Base-by-base conservation (phyloP, 2,113 vertebrate genomes). In the Micromys minutus region DNA sequence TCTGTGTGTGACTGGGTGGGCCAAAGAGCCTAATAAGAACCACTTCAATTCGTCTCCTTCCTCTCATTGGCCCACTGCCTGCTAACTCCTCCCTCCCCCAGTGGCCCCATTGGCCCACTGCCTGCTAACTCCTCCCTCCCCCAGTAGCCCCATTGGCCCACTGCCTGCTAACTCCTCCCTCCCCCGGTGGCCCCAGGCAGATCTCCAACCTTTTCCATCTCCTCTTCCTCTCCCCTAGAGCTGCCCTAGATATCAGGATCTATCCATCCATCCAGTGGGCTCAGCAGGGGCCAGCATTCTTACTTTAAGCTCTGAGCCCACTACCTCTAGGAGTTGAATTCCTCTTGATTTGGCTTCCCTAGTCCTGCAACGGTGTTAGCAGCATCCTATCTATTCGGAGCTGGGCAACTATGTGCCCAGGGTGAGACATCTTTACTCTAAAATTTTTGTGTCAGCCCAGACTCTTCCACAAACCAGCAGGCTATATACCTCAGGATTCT, bases 101-200 rank as follows among this genome's bases (percentile, higher is more conserved):
- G n/a, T n/a, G n/a, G n/a, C n/a, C n/a, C n/a, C n/a, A n/a, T n/a
- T n/a, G n/a, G n/a, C n/a, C n/a, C n/a, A n/a, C n/a, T n/a, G n/a
- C n/a, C n/a, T n/a, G n/a, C n/a, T n/a, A n/a, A n/a, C n/a, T n/a
- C n/a, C n/a, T n/a, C n/a, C n/a, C n/a, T n/a, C n/a, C n/a, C n/a
- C n/a, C n/a, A n/a, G n/a, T n/a, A n/a, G n/a, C n/a, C n/a, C n/a
- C n/a, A n/a, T 0, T 63, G 39, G 17, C 59, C 59, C 5, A 34
- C 79, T 5, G 8, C 67, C 79, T 75, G 36, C 63, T 61, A n/a
- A 77, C 65, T 45, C 21, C n/a, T 36, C 1, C 61, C 5, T 36
- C n/a, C 50, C 34, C 6, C 5, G 15, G 57, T 52, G 71, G 42
- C 26, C 0, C 2, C 7, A 26, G 10, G 42, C 11, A 0, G 34